phyloP scores from a whole-genome alignment of 1,140 invertebrate genomes.

The Oreohelix idahoensis region DNA sequence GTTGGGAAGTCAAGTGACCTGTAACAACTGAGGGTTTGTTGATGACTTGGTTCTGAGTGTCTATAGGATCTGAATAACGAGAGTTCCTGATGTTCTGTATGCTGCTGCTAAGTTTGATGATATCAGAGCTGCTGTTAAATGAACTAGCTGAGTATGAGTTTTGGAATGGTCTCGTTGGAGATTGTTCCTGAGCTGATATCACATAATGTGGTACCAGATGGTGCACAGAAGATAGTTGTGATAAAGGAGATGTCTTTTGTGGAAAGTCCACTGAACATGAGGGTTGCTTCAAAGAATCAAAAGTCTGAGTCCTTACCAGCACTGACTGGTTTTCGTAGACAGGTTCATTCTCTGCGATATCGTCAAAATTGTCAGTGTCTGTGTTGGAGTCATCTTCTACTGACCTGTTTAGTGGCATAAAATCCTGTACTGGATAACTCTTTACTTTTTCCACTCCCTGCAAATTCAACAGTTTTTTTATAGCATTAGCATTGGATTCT shows the following conservation, averaged over 20 bases:
- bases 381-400: conserved; percentile 2
- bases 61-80: too few species aligned
- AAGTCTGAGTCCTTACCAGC: background rate
- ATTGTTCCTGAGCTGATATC: background rate
- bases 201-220: background rate
- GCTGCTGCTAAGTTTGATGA: background rate
- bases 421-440: background rate
- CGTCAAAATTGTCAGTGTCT: background rate
- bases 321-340: background rate
- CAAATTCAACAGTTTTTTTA: background rate
- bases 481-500: conserved; percentile 15
- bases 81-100: too few species aligned
- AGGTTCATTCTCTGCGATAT: background rate
- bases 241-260: background rate
- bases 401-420: background rate
- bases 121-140: background rate
- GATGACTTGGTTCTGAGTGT: too few species aligned
- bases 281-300: background rate
- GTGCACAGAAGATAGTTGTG: background rate
- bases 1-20: too few species aligned
- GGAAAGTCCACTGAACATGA: background rate
- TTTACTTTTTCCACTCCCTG: background rate
- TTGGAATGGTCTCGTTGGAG: background rate
- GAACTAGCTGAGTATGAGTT: too few species aligned
- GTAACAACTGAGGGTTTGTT: too few species aligned